Evolutionary conservation across 2,113 vertebrate genomes (phyloP), one percentile per base, ranked within the genome.

Genomic region (Martes martes): DNA sequence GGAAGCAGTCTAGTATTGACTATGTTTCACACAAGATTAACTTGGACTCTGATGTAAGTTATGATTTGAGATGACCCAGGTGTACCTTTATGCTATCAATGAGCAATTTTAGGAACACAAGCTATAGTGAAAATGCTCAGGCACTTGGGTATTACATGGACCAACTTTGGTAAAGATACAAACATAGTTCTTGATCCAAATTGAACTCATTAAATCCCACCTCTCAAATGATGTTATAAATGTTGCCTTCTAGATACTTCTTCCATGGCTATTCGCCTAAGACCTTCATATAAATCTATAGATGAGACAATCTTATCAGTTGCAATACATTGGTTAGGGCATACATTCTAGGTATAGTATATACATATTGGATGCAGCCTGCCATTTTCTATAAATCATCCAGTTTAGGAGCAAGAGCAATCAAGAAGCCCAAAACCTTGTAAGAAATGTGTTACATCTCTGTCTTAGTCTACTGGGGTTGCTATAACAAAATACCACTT

Each of bases 131-230:
- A 98, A 96, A 94, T 94, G 78, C 50, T 83, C 83, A 96, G 23
- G 28, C 36, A 50, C 80, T 92, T 96, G 86, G 83, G 23, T 71
- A 84, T 89, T 84, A 15, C 55, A 81, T 36, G 94, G 92, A 71
- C 50, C 52, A 96, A 67, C 13, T 39, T 96, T 93, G 95, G 33
- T 89, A 85, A 96, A 96, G 67, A 78, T 55, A 95, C 88, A 93
- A 96, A 90, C 73, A 61, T 63, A 95, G 86, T 94, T n/a, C 59
- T 94, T 39, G 23, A 84, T 87, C 65, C 50, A 97, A 89, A 96
- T 13, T 83, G 93, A 96, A 74, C 79, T 97, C 76, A 97, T 95
- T 97, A 97, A 97, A 92, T 69, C 65, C 88, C 95, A 28, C 45
- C 39, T 78, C 65, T 16, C 19, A 91, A 93, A 24, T 93, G 76